These are phyloP conservation scores for Ceratina japonica DNA, from an alignment of 1,140 invertebrate species.

Conservation along the genomic window DNA sequence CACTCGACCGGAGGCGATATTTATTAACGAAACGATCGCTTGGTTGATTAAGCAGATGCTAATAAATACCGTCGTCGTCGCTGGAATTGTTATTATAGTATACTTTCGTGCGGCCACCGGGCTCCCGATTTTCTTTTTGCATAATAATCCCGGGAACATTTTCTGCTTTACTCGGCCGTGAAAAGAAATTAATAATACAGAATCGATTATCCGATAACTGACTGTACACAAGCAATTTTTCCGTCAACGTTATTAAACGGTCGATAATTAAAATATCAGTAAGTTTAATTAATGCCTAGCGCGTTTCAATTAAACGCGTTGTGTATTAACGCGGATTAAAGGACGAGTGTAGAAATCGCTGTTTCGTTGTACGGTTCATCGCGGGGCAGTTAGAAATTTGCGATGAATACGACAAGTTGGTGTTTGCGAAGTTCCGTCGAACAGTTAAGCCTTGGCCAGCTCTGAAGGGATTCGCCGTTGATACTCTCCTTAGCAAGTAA, in stretches of 20 bases:
- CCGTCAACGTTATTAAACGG: no score
- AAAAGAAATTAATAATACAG: constrained; percentile 49
- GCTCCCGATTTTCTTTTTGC: constrained; percentile 45
- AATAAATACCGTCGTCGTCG: not conserved
- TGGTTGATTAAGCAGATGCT: not conserved
- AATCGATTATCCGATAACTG: constrained; percentile 29
- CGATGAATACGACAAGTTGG: constrained; percentile 5
- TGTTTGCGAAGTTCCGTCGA: constrained; percentile 11
- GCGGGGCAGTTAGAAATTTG: constrained; percentile 1
- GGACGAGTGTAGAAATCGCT: constrained; percentile 9
- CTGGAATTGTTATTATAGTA: not conserved
- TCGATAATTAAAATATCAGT: not conserved
- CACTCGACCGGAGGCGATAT: no score
- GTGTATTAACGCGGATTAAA: not conserved
- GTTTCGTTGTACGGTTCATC: constrained; percentile 17
- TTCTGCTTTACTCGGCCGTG: constrained; percentile 34
- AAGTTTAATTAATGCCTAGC: not conserved
- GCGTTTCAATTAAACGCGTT: no score
- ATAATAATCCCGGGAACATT: constrained; percentile 46
- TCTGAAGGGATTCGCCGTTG: not conserved
- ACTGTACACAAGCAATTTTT: constrained; percentile 7
- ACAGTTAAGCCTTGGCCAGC: not conserved
- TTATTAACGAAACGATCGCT: no score
- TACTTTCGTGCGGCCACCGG: constrained; percentile 3
- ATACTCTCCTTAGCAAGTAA: constrained; percentile 4